phyloP scores from a whole-genome alignment of 53 echinoderm and acorn worm species.

The Apostichopus leukothele region DNA sequence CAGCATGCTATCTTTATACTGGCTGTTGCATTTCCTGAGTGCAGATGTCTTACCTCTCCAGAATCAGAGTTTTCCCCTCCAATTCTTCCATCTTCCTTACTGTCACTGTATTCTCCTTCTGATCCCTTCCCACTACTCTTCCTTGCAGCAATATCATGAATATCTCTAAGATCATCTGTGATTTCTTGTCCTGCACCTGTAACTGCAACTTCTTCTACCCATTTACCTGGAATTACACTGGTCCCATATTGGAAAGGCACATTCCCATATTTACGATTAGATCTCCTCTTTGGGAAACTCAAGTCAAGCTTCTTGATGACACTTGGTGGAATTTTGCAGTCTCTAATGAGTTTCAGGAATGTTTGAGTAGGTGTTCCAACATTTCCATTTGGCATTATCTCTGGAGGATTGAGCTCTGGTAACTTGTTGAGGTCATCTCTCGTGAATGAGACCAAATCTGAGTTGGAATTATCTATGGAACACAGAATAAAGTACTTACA shows the following conservation, averaged over 20 bases:
- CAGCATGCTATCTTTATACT: too few relatives aligned
- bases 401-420: slow-evolving; percentile 83
- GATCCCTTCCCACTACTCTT: not conserved
- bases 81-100: not conserved
- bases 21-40: too few relatives aligned
- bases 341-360: slow-evolving; percentile 68
- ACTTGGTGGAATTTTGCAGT: slow-evolving; percentile 76
- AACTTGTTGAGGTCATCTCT: slow-evolving; percentile 54
- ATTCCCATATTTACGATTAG: slow-evolving; percentile 84
- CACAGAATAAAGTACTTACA: too few relatives aligned
- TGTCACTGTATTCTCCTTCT: not conserved
- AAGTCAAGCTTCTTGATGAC: slow-evolving; percentile 81
- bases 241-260: slow-evolving; percentile 77
- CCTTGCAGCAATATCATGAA: not conserved
- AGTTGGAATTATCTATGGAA: not conserved
- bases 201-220: slow-evolving; percentile 43
- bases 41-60: slow-evolving; percentile 45
- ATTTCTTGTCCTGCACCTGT: slow-evolving; percentile 75
- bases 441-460: slow-evolving; percentile 36
- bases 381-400: slow-evolving; percentile 91
- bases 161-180: slow-evolving; percentile 28
- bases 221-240: slow-evolving; percentile 23
- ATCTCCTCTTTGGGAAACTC: slow-evolving; percentile 70
- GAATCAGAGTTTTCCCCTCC: slow-evolving; percentile 45
- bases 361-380: slow-evolving; percentile 86